Base-by-base conservation (phyloP, 2,888 invertebrate species). In the Drosophila neutralis region DNA sequence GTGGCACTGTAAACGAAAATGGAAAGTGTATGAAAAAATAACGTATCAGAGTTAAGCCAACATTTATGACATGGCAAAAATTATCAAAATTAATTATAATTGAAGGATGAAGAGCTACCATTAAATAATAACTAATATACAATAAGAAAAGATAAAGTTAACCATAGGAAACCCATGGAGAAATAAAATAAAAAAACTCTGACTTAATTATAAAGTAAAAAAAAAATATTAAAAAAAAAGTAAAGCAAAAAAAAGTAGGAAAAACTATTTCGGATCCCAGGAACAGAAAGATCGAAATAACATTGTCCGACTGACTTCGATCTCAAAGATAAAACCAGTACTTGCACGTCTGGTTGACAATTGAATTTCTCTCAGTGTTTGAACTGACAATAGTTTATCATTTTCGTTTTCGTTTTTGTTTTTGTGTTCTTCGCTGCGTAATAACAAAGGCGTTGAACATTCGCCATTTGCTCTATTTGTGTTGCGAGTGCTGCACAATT, bases 361-460 rank as follows among this genome's bases (percentile, higher is more conserved):
- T 27, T 10, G 4, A 0, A 29, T 71, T 79, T 80, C 60, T 64
- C 52, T 40, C 52, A 73, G 80, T 80, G 78, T 21, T 42, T 15
- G 27, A 70, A 75, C 52, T 74, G 69, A 65, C 70, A 73, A 80
- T 73, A 80, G 70, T 69, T 71, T 58, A 49, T 63, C 40, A 58
- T 69, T 27, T 45, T 53, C 33, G 6, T 29, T 18, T 38, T 11
- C n/a, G 29, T 52, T 54, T 36, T 45, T 63, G 42, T 51, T 61
- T 45, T 52, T 54, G 42, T 42, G 62, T 63, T 51, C 53, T 58
- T 76, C 58, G 64, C 61, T 63, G 71, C 66, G 76, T 80, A 72
- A 78, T 78, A 78, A 78, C 81, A 81, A 81, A 76, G 80, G 73
- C 72, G 69, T 78, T 78, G 79, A 73, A 78, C 81, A 79, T 81